A percentile compares a stretch with the other conserved stretches of the same genome.
phyloP scores from a whole-genome alignment of 1,140 invertebrate species.

The Temnothorax curvispinosus region DNA sequence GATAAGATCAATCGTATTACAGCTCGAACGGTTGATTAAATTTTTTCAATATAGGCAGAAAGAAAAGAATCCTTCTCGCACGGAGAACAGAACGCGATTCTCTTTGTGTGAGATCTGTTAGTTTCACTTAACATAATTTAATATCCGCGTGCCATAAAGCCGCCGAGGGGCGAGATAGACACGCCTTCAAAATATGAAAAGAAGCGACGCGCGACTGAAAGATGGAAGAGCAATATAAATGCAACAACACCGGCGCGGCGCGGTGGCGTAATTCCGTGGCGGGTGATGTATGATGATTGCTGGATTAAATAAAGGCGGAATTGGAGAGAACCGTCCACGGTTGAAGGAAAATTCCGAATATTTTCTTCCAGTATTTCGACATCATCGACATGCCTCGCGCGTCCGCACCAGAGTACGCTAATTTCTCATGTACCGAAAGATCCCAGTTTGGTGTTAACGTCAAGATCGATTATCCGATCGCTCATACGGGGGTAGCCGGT shows the following conservation, averaged over 20 bases:
- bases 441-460: conserved; percentile 4
- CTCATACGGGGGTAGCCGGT: neutral
- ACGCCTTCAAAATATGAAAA: conserved; percentile 54
- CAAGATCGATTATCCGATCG: conserved; percentile 30
- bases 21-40: neutral
- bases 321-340: neutral
- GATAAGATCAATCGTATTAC: neutral
- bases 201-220: conserved; percentile 37
- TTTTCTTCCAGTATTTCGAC: neutral
- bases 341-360: neutral
- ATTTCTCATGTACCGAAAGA: conserved; percentile 7
- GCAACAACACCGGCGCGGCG: conserved; percentile 2
- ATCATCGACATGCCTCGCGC: neutral
- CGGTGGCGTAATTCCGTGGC: conserved; percentile 25
- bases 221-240: conserved; percentile 60
- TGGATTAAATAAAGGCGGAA: conserved; percentile 51
- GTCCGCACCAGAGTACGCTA: conserved; percentile 3
- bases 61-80: neutral
- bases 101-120: conserved; percentile 25
- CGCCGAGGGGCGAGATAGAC: conserved; percentile 8
- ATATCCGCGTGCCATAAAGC: conserved; percentile 33
- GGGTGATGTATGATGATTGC: conserved; percentile 56
- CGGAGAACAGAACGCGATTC: neutral
- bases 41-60: neutral
- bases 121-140: conserved; percentile 49